A percentile compares a stretch with the other conserved stretches of the same genome.
Conservation (phyloP, 2,113 vertebrate genomes). For the Sigmodon hispidus region DNA sequence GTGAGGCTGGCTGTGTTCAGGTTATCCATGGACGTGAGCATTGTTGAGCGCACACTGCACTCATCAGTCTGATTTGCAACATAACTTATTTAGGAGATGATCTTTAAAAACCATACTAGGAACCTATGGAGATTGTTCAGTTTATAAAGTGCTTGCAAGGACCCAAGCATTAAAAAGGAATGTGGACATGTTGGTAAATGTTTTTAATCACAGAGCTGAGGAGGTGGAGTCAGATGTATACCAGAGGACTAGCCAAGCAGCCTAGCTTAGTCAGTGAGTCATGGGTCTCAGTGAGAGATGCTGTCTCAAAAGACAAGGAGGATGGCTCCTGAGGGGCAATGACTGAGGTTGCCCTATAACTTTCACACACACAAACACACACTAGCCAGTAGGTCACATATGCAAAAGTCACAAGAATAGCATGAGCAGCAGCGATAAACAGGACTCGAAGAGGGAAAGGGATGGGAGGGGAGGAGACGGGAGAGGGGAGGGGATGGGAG, state of each 20-base stretch:
- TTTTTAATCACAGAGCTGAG: background rate
- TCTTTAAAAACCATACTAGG: background rate
- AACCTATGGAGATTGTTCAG: background rate
- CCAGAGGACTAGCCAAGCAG: background rate
- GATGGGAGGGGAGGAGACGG: too few relatives aligned
- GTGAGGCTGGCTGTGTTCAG: background rate
- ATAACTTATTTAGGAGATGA: background rate
- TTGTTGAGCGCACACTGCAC: background rate
- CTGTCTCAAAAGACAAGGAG: background rate
- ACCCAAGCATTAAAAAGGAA: background rate
- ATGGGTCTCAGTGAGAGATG: background rate
- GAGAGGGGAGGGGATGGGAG: too few relatives aligned
- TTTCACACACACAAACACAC: background rate
- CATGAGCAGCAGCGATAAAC: background rate
- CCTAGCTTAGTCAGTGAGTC: background rate
- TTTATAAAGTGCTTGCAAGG: background rate
- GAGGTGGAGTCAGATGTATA: background rate
- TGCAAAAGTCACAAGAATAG: background rate
- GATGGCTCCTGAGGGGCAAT: background rate
- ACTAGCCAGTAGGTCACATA: background rate
- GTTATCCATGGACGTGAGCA: background rate
- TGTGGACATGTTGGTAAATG: background rate
- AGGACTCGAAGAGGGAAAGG: background rate
- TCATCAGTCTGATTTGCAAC: background rate
- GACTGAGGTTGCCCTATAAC: too few relatives aligned